Base-by-base conservation (phyloP, 1,140 invertebrate species). In the Maniola jurtina region DNA sequence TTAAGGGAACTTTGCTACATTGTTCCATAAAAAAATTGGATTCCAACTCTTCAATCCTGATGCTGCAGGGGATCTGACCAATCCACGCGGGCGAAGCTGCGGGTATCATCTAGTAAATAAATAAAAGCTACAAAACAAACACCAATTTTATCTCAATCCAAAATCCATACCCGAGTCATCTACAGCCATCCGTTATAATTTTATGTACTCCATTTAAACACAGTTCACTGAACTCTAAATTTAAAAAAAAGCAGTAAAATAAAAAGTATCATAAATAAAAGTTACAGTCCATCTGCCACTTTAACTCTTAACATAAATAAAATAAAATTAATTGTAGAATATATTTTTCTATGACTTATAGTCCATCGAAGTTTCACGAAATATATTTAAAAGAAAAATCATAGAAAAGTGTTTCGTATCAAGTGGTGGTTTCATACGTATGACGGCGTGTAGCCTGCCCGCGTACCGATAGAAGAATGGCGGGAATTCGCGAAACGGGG, bases 101-200 rank as follows among this genome's bases (percentile, higher is more conserved):
- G n/a, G n/a, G n/a, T n/a, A n/a, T n/a, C n/a, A n/a, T n/a, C n/a
- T n/a, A n/a, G n/a, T 25, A 25, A 25, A 25, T 25, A 25, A 25
- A 25, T 25, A 25, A 25, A 25, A 25, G 35, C 35, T 35, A 55
- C 35, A 34, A 55, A 55, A 10, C 15, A 15, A 35, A 35, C n/a
- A 55, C 38, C 10, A 48, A n/a, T 47, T 2, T 47, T 14, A 59
- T 45, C 56, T 45, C 10, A 54, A 13, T 10, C 38, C 56, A 61
- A 55, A 40, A 38, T 54, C 48, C 61, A 66, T 66, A 66, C 64
- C 64, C 36, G 52, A 61, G 61, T 66, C 64, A 45, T 59, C 64
- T 14, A 60, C 25, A 61, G 64, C 64, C 64, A 66, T 66, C 50
- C 50, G 64, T 66, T 14, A 48, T 35, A 25, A 8, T 60, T 60